These are phyloP conservation scores for Campoletis sonorensis DNA, from an alignment of 1,140 invertebrate genomes.

Conservation along the genomic window DNA sequence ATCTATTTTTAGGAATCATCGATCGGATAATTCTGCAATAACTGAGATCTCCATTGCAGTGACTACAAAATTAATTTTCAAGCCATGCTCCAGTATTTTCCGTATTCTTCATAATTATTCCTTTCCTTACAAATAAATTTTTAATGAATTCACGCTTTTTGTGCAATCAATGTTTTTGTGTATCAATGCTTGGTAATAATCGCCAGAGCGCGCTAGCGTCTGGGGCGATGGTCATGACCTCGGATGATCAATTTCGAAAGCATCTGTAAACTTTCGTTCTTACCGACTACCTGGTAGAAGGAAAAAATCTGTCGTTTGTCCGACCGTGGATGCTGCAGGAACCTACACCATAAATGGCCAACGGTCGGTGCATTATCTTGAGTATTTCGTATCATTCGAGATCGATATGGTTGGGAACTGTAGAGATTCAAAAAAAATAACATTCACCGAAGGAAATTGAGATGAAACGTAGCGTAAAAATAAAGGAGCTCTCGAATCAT, in stretches of 20 bases:
- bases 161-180: too few species aligned
- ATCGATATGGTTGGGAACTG: background rate
- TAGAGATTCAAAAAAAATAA: too few species aligned
- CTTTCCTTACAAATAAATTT: too few species aligned
- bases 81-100: too few species aligned
- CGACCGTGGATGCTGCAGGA: constrained; percentile 47
- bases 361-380: constrained; percentile 20
- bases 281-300: constrained; percentile 39
- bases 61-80: too few species aligned
- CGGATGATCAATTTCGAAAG: constrained; percentile 4
- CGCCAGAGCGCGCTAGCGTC: background rate
- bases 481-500: background rate
- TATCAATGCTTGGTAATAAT: background rate
- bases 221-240: background rate
- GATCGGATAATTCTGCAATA: too few species aligned
- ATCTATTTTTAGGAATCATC: too few species aligned
- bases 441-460: too few species aligned
- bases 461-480: too few species aligned
- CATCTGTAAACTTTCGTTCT: background rate
- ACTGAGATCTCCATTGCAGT: too few species aligned
- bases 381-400: background rate
- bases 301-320: background rate
- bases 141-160: too few species aligned
- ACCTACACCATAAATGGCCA: constrained; percentile 22
- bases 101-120: too few species aligned